phyloP scores from a whole-genome alignment of 2,797 vertebrate species.

The Syngnathus acus region DNA sequence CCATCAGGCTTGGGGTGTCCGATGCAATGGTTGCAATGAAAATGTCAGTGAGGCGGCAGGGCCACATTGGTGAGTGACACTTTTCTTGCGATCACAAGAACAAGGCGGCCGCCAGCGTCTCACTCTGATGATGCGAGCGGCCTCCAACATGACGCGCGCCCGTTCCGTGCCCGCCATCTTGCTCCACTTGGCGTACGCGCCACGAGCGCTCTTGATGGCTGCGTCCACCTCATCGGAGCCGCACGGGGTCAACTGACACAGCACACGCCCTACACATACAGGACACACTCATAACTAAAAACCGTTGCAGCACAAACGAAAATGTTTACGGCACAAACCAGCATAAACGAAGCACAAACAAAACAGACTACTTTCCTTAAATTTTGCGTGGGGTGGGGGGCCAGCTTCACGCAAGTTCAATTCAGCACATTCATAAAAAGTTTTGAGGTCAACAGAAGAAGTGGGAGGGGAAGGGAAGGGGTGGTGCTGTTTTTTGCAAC shows the following conservation, averaged over 20 bases:
- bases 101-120: not conserved
- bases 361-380: no score
- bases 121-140: constrained; percentile 91
- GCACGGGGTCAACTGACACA: constrained; percentile 80
- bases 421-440: not conserved
- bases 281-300: no score
- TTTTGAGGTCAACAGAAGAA: not conserved
- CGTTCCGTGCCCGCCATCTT: constrained; percentile 85
- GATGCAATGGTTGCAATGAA: no score
- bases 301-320: no score
- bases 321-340: no score
- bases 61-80: not conserved
- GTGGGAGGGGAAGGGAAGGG: not conserved
- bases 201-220: constrained; percentile 80
- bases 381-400: no score
- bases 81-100: not conserved
- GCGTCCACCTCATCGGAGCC: constrained; percentile 82
- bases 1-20: no score
- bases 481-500: not conserved
- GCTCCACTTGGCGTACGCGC: constrained; percentile 84
- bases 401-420: not conserved
- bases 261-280: constrained; percentile 71
- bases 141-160: constrained; percentile 81
- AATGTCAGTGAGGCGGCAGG: no score
- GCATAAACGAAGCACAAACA: no score